These are phyloP conservation scores for Aspidoscelis tigris DNA, from an alignment of 2,113 vertebrate genomes.

Conservation along the genomic window DNA sequence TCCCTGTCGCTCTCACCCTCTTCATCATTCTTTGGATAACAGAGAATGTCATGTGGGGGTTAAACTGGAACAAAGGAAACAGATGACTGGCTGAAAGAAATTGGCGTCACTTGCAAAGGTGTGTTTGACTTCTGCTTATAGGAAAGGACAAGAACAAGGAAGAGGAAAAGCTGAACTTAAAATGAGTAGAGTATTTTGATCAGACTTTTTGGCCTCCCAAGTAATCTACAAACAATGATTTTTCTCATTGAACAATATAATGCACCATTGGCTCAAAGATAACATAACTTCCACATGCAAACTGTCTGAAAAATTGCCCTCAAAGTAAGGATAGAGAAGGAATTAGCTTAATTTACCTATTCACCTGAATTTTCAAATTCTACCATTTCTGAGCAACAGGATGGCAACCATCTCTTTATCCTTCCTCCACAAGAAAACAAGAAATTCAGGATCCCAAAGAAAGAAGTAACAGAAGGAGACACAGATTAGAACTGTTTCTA, in stretches of 20 bases:
- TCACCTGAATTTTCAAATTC: too few species aligned
- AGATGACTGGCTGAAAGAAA: conserved; percentile 56
- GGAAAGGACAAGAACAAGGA: conserved; percentile 26
- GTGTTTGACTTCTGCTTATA: conserved; percentile 64
- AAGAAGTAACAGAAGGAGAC: too few species aligned
- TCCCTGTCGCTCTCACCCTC: conserved; percentile 67
- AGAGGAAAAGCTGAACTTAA: conserved; percentile 23
- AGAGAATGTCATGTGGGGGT: conserved; percentile 62
- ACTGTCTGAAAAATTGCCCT: background rate
- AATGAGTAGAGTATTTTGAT: background rate
- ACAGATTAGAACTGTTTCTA: too few species aligned
- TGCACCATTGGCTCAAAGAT: background rate
- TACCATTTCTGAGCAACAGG: too few species aligned
- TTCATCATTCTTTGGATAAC: conserved; percentile 64
- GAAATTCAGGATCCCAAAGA: too few species aligned
- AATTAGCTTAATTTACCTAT: too few species aligned
- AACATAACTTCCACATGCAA: background rate
- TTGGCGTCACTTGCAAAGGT: conserved; percentile 61
- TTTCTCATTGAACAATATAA: background rate
- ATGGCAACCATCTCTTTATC: too few species aligned
- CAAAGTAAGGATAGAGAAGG: background rate
- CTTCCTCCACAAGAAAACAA: too few species aligned
- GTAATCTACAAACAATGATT: background rate
- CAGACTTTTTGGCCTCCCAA: too few species aligned
- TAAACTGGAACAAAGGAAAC: conserved; percentile 64